Evolutionary conservation across 1,140 invertebrate species (phyloP).

Genomic region (Magallana ariakensis): DNA sequence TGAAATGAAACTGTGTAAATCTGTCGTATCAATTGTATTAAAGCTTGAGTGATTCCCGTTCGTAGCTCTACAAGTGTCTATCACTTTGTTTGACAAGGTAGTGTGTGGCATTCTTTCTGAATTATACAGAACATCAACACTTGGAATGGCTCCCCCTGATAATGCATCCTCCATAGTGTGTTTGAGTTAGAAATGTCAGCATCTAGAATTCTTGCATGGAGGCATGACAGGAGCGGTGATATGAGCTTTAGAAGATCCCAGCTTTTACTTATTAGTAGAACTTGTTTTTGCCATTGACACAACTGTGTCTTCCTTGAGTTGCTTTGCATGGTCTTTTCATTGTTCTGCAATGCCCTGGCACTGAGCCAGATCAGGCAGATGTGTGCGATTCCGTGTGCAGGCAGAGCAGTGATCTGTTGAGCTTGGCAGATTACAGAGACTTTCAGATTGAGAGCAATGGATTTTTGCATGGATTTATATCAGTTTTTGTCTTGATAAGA

Average conservation of each 20-base stretch:
- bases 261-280: slow-evolving; percentile 29
- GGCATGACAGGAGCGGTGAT: slow-evolving; percentile 1
- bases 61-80: neutral
- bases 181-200: slow-evolving; percentile 12
- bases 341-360: slow-evolving; percentile 4
- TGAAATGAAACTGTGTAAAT: no score
- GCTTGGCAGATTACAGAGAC: slow-evolving; percentile 28
- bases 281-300: neutral
- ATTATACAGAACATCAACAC: neutral
- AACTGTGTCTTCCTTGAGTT: neutral
- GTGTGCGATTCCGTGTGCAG: neutral
- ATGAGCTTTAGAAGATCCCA: neutral
- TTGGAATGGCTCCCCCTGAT: neutral
- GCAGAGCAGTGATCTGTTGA: neutral
- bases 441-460: slow-evolving; percentile 4
- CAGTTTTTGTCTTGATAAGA: neutral
- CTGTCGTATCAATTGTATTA: no score
- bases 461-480: slow-evolving; percentile 1
- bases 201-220: neutral
- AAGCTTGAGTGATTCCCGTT: neutral
- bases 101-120: neutral
- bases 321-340: neutral
- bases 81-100: neutral
- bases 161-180: neutral
- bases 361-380: neutral